Percentiles rank a stretch among this genome's conserved stretches.
Conservation (phyloP, 2,888 invertebrate genomes). For the Lepas anatifera region DNA sequence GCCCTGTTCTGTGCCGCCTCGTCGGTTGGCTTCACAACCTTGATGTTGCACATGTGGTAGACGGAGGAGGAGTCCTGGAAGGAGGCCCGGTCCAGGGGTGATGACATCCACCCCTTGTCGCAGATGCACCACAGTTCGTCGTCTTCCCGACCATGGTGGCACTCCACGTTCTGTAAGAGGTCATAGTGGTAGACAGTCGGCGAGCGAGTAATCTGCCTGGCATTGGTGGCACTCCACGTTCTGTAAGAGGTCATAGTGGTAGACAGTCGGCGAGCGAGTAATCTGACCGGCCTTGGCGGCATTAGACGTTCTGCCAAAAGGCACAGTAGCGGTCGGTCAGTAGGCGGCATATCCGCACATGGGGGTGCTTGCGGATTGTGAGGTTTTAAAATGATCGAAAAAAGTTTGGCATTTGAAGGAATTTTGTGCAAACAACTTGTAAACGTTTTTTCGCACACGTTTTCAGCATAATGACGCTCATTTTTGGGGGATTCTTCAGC, state of each 20-base stretch:
- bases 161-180: background rate
- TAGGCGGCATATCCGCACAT: no score
- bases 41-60: conserved; percentile 12
- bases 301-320: background rate
- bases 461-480: no score
- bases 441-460: no score
- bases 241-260: no score
- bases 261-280: no score
- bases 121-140: conserved; percentile 1
- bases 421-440: no score
- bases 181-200: no score
- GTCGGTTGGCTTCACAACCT: background rate
- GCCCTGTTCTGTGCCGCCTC: background rate
- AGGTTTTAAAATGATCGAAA: no score
- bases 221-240: background rate
- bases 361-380: no score
- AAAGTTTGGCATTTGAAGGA: no score
- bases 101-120: background rate
- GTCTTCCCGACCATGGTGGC: background rate
- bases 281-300: background rate
- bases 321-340: no score
- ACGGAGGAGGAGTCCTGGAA: background rate
- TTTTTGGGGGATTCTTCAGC: no score
- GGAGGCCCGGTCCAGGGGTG: background rate
- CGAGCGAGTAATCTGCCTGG: background rate